Percentiles rank a stretch among this genome's conserved stretches.
Conservation (phyloP, 2,797 vertebrate species). For the Macroramphosus scolopax region DNA sequence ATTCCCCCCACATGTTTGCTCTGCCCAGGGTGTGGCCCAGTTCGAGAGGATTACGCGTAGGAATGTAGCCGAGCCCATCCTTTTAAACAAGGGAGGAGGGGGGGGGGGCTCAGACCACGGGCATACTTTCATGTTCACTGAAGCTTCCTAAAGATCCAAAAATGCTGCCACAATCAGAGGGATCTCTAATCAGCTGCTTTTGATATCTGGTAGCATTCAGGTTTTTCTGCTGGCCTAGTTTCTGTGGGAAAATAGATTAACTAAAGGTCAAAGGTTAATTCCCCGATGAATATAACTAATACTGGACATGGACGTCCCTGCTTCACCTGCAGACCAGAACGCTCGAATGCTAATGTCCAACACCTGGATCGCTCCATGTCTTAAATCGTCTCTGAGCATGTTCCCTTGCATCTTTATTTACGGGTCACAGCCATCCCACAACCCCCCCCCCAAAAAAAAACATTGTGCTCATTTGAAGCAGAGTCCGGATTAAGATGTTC, state of each 20-base stretch:
- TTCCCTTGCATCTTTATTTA: constrained; percentile 47
- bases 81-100: constrained; percentile 55
- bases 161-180: constrained; percentile 12
- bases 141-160: constrained; percentile 38
- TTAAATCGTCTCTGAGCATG: too few species aligned
- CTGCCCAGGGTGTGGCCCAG: constrained; percentile 68
- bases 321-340: too few species aligned
- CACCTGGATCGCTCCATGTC: too few species aligned
- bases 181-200: too few species aligned
- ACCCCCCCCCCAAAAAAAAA: constrained; percentile 2
- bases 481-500: constrained; percentile 59
- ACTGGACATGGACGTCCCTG: too few species aligned
- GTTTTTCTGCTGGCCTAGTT: background rate
- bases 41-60: constrained; percentile 70
- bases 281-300: too few species aligned
- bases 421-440: constrained; percentile 15
- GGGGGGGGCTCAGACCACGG: constrained; percentile 13
- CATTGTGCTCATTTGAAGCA: constrained; percentile 26
- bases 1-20: constrained; percentile 68
- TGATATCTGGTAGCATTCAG: too few species aligned
- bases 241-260: too few species aligned
- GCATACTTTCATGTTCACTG: constrained; percentile 52
- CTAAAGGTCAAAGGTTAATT: too few species aligned
- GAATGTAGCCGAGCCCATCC: constrained; percentile 73
- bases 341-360: too few species aligned